Evolutionary conservation across 2,113 vertebrate genomes (phyloP).

Genomic region (Elachura formosa): DNA sequence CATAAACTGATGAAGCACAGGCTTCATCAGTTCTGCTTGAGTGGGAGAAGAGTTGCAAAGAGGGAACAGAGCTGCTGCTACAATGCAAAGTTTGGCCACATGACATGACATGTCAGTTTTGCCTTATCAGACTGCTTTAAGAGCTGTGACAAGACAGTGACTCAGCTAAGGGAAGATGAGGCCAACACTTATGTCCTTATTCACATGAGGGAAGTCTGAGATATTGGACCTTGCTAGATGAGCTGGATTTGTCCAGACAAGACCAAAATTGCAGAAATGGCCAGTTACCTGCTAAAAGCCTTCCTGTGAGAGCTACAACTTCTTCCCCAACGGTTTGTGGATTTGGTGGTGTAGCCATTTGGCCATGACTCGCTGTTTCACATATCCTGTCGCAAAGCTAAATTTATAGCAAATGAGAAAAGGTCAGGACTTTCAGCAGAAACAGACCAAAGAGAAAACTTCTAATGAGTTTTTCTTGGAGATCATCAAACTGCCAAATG

Average conservation of each 20-base stretch:
- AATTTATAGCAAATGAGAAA: slow-evolving; percentile 6
- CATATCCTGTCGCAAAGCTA: neutral
- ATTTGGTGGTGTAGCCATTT: neutral
- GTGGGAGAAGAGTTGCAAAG: neutral
- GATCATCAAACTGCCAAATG: neutral
- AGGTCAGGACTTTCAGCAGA: neutral
- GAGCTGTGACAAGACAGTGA: neutral
- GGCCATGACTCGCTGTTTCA: neutral
- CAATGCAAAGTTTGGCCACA: neutral
- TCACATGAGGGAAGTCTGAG: neutral
- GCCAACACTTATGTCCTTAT: neutral
- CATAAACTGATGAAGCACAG: neutral
- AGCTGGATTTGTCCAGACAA: neutral
- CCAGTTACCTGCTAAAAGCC: neutral
- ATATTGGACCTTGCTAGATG: neutral
- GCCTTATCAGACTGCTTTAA: neutral
- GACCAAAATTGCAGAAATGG: neutral
- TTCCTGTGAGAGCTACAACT: neutral
- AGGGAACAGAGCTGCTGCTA: neutral
- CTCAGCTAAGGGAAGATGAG: neutral
- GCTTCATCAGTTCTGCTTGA: slow-evolving; percentile 3
- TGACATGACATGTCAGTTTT: neutral
- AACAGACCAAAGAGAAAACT: neutral
- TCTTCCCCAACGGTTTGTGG: neutral
- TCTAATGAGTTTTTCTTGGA: slow-evolving; percentile 4